Percentiles rank a stretch among this genome's conserved stretches.
Conservation (phyloP, 2,888 invertebrate species). For the Metallyticus violacea region DNA sequence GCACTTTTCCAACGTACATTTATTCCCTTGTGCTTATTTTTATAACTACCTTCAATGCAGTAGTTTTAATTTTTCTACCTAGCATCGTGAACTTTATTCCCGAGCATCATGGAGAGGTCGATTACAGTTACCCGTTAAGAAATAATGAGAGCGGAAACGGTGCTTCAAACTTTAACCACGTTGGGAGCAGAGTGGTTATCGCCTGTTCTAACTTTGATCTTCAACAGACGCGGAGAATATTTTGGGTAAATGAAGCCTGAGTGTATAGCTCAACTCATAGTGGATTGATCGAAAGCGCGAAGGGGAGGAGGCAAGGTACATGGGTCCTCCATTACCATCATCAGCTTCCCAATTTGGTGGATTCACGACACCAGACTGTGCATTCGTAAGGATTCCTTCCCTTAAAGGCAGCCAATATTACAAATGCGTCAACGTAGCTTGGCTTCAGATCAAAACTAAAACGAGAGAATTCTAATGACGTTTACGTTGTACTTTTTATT, state of each 20-base stretch:
- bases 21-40: too few species aligned
- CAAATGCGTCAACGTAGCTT: neutral
- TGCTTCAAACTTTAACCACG: neutral
- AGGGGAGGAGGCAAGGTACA: neutral
- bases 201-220: neutral
- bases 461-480: too few species aligned
- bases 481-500: too few species aligned
- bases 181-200: neutral
- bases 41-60: too few species aligned
- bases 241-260: neutral
- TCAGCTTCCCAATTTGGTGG: neutral
- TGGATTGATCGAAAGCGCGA: neutral
- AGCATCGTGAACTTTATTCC: too few species aligned
- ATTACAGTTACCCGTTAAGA: too few species aligned
- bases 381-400: neutral
- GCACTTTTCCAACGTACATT: too few species aligned
- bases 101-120: neutral
- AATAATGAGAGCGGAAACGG: neutral
- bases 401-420: neutral
- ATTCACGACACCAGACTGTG: neutral
- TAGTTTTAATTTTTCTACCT: too few species aligned
- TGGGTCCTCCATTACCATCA: neutral
- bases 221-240: neutral
- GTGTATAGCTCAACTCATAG: neutral
- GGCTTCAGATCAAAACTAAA: too few species aligned